phyloP scores from a whole-genome alignment of 1,140 invertebrate species.

The Pogonus chalceus region DNA sequence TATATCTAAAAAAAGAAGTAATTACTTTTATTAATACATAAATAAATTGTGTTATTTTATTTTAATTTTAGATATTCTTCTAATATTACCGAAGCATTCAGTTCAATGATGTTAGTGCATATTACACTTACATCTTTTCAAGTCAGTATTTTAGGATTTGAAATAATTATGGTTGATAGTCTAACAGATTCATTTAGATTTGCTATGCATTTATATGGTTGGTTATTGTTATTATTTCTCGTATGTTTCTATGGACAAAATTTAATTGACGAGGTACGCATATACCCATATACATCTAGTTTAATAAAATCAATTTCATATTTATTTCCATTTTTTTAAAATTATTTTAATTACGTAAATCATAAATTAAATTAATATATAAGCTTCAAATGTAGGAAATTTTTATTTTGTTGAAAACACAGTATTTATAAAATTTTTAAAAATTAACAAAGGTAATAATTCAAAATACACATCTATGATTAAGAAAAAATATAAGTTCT shows the following conservation, averaged over 20 bases:
- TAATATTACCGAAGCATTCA: conserved; percentile 21
- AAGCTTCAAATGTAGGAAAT: not conserved
- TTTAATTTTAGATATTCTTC: conserved; percentile 20
- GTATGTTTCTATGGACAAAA: conserved; percentile 24
- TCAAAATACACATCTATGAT: too few species aligned
- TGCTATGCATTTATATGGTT: conserved; percentile 22
- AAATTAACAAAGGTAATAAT: conserved; percentile 21
- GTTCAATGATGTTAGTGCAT: conserved; percentile 24
- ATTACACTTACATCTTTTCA: conserved; percentile 24
- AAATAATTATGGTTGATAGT: conserved; percentile 24
- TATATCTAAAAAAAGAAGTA: too few species aligned
- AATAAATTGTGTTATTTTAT: conserved; percentile 2
- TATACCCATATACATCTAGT: not conserved
- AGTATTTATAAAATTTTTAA: not conserved
- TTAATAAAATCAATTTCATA: not conserved
- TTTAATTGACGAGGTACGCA: conserved; percentile 22
- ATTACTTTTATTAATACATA: too few species aligned
- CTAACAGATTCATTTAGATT: conserved; percentile 23
- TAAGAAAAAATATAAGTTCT: conserved; percentile 20
- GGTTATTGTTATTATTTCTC: conserved; percentile 23
- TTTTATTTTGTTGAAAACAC: conserved; percentile 4
- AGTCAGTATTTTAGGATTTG: conserved; percentile 25
- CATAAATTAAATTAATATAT: not conserved
- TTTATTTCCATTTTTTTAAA: too few species aligned
- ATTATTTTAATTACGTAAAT: not conserved